phyloP scores from a whole-genome alignment of 1,140 invertebrate genomes.

The Camponotus vicinus region DNA sequence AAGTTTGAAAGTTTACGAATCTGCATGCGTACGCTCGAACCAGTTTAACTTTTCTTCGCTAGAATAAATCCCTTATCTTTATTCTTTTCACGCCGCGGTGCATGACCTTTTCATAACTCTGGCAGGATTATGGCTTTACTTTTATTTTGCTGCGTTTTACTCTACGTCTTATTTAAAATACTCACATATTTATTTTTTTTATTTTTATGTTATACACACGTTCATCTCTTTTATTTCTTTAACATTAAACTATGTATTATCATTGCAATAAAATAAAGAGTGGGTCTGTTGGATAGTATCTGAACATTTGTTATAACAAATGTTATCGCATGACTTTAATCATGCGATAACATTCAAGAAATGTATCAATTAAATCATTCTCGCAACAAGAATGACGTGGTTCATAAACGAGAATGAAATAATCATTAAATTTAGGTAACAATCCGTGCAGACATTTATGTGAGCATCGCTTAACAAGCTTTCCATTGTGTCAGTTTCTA shows the following conservation, averaged over 20 bases:
- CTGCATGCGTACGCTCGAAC: slow-evolving; percentile 63
- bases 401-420: neutral
- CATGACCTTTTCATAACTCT: slow-evolving; percentile 30
- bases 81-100: slow-evolving; percentile 46
- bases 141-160: neutral
- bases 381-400: slow-evolving; percentile 9
- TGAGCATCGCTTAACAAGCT: slow-evolving; percentile 64
- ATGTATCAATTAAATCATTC: no score
- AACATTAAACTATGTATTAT: neutral
- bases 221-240: no score
- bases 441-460: slow-evolving; percentile 62
- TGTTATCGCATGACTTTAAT: slow-evolving; percentile 11
- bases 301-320: neutral
- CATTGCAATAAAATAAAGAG: neutral
- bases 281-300: neutral
- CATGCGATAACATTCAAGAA: neutral
- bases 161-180: neutral
- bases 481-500: slow-evolving; percentile 29
- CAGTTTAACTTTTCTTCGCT: slow-evolving; percentile 38
- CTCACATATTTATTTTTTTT: neutral
- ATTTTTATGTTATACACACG: neutral
- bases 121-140: neutral
- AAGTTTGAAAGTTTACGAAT: slow-evolving; percentile 70
- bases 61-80: slow-evolving; percentile 48
- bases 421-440: slow-evolving; percentile 69